Conservation (phyloP, 2,888 invertebrate species). For the Malacosoma neustria region DNA sequence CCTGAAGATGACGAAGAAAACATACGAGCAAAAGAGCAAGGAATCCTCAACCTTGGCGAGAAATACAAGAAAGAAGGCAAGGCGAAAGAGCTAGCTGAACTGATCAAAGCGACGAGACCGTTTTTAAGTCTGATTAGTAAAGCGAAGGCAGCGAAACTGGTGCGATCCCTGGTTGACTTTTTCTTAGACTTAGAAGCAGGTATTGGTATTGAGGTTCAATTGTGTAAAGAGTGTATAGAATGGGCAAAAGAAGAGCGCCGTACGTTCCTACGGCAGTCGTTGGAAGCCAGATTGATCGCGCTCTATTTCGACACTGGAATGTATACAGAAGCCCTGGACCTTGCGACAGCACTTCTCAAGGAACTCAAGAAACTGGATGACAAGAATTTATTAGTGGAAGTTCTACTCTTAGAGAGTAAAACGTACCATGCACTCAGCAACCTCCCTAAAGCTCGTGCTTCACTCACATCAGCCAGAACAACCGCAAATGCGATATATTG, state of each 20-base stretch:
- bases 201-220: constrained; percentile 94
- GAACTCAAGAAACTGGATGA: constrained; percentile 99
- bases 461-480: constrained; percentile 98
- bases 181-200: constrained; percentile 98
- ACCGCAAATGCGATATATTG: constrained; percentile 99
- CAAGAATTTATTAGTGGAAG: constrained; percentile 98
- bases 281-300: constrained; percentile 96
- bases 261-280: constrained; percentile 95
- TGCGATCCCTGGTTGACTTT: constrained; percentile 96
- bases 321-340: constrained; percentile 88
- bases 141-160: constrained; percentile 99
- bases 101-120: constrained; percentile 96
- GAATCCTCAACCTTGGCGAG: constrained; percentile 93
- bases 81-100: constrained; percentile 91
- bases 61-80: constrained; percentile 95
- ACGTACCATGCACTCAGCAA: constrained; percentile 98
- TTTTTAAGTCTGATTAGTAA: constrained; percentile 97
- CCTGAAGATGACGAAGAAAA: constrained; percentile 91
- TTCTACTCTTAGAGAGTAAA: constrained; percentile 98
- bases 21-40: constrained; percentile 93
- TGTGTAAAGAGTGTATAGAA: constrained; percentile 98
- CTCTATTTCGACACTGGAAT: constrained; percentile 94
- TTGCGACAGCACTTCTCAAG: constrained; percentile 90
- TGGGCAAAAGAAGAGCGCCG: constrained; percentile 99
- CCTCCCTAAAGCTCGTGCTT: constrained; percentile 96